Conservation (phyloP, 1,140 invertebrate genomes). For the Drosophila suzukii region DNA sequence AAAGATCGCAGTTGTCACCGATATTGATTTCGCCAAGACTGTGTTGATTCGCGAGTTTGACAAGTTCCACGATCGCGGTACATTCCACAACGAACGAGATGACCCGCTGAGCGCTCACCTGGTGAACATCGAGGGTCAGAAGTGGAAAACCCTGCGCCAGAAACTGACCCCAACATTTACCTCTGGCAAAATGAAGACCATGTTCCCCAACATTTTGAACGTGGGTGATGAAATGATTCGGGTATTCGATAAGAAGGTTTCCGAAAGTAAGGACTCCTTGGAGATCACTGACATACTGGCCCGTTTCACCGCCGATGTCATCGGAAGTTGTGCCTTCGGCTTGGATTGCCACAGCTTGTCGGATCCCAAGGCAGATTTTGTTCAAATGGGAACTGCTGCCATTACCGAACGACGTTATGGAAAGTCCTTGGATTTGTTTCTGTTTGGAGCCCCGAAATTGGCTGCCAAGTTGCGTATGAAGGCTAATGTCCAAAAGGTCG, state of each 20-base stretch:
- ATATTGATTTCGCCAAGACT: conserved; percentile 83
- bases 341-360: conserved; percentile 86
- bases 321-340: conserved; percentile 88
- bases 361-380: conserved; percentile 85
- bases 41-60: conserved; percentile 87
- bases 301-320: conserved; percentile 80
- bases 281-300: conserved; percentile 65
- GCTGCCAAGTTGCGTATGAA: conserved; percentile 45
- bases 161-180: conserved; percentile 86
- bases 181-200: conserved; percentile 86
- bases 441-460: conserved; percentile 45
- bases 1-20: conserved; percentile 19
- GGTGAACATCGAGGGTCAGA: conserved; percentile 83
- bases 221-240: conserved; percentile 45
- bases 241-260: conserved; percentile 11
- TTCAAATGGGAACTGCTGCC: conserved; percentile 37
- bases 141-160: conserved; percentile 86
- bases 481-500: conserved; percentile 75
- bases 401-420: conserved; percentile 33
- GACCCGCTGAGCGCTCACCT: conserved; percentile 85
- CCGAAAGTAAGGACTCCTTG: not conserved
- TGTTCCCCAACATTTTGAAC: conserved; percentile 84
- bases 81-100: conserved; percentile 83
- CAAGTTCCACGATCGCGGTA: conserved; percentile 85
- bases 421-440: conserved; percentile 9